Evolutionary conservation across 2,113 vertebrate genomes (phyloP), one percentile per base, ranked within the genome.

Genomic region (Sinocyclocheilus rhinocerous): DNA sequence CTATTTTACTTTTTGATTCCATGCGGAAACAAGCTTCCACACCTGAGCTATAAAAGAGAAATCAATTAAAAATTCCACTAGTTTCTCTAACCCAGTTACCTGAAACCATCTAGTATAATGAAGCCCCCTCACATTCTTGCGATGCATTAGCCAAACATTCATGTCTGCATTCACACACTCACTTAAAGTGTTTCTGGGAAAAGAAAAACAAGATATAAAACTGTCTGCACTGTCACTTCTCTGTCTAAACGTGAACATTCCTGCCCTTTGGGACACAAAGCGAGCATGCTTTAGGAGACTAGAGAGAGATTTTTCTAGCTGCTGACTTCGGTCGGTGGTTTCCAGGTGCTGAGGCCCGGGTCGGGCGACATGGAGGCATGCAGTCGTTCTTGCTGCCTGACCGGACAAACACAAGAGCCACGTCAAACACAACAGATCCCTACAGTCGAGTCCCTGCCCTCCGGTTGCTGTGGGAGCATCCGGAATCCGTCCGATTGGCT

Each of bases 401-500:
- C 57, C 85, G 88, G 81, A 75, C 57, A 78, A 85, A 89, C 79
- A 90, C 83, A 91, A 90, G 65, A 89, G 85, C 73, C 84, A 84
- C 78, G 80, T 89, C 61, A 83, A 83, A 88, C 65, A 86, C 84
- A 48, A 92, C 91, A 92, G 85, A 73, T 33, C 72, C 81, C 80
- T 79, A 13, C 82, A 52, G 82, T 70, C 76, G 84, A 84, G 83
- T 29, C 63, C 73, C 57, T 45, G 11, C 48, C 52, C 55, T 83
- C 85, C 75, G 87, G 94, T 94, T 92, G 88, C 92, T 76, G 93
- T 94, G 94, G 94, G 94, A 94, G 94, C 90, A 16, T 84, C 84
- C 79, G 92, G 94, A 95, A 95, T 91, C 75, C 18, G 39, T 94
- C 90, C 83, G 87, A 91, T 79, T 93, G 89, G 93, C 92, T 89